A percentile compares a stretch with the other conserved stretches of the same genome.
These are phyloP conservation scores for Semotilus atromaculatus DNA, from an alignment of 2,797 vertebrate species.

Conservation along the genomic window DNA sequence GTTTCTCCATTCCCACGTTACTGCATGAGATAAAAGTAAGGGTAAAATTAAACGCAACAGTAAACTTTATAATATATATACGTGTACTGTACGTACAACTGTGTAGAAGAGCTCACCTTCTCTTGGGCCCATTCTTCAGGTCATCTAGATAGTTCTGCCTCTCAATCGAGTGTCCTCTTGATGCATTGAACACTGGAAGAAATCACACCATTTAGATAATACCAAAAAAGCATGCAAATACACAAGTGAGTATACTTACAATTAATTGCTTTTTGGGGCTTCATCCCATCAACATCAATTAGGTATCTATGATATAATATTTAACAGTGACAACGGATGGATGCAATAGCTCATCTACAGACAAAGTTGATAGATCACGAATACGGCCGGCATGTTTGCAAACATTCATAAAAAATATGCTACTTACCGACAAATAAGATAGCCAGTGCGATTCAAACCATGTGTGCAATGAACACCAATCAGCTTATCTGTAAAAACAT, in stretches of 20 bases:
- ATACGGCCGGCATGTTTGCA: neutral
- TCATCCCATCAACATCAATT: conserved; percentile 78
- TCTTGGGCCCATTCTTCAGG: conserved; percentile 67
- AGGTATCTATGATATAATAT: conserved; percentile 72
- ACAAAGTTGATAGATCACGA: neutral
- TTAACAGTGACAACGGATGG: neutral
- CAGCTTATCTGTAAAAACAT: conserved; percentile 82
- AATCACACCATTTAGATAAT: neutral
- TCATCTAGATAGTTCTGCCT: conserved; percentile 77
- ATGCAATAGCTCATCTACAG: neutral
- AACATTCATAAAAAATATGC: neutral
- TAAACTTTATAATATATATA: neutral
- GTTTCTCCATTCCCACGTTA: conserved; percentile 70
- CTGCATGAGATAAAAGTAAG: conserved; percentile 53
- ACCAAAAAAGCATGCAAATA: neutral
- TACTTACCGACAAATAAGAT: conserved; percentile 89
- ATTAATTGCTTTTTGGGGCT: conserved; percentile 68
- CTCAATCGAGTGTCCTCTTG: conserved; percentile 75
- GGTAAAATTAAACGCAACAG: neutral
- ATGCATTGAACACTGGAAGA: conserved; percentile 75
- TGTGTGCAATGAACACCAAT: conserved; percentile 96
- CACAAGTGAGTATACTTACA: conserved; percentile 52
- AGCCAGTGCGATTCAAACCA: conserved; percentile 93
- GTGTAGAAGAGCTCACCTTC: conserved; percentile 67
- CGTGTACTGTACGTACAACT: neutral